Evolutionary conservation across 2,888 invertebrate species (phyloP).

Genomic region (Corythucha ciliata): DNA sequence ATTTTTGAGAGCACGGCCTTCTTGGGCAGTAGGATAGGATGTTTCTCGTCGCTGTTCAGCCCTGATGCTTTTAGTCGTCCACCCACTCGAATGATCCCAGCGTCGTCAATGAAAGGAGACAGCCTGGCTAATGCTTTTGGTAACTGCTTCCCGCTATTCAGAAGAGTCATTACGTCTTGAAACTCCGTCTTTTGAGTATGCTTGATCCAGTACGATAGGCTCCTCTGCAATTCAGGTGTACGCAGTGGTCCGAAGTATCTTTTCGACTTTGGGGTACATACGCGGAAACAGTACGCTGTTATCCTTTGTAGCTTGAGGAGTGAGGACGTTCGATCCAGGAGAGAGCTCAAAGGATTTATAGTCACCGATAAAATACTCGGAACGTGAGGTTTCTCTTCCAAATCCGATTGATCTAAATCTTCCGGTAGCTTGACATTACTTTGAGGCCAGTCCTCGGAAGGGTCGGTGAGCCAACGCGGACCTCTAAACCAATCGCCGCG

Average conservation of each 20-base stretch:
- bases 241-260: neutral
- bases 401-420: neutral
- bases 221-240: neutral
- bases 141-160: too few species aligned
- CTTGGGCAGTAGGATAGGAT: conserved; percentile 19
- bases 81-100: conserved; percentile 24
- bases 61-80: conserved; percentile 14
- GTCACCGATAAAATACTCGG: neutral
- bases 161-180: too few species aligned
- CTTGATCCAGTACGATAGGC: neutral
- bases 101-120: conserved; percentile 7
- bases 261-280: neutral
- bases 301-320: too few species aligned
- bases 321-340: too few species aligned
- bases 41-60: conserved; percentile 2
- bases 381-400: neutral
- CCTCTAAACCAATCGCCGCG: conserved; percentile 25
- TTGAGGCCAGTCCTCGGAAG: neutral
- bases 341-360: too few species aligned
- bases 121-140: neutral
- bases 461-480: neutral
- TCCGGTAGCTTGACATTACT: neutral
- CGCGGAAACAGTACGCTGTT: too few species aligned
- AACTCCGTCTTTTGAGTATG: neutral
- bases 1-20: conserved; percentile 15